These are phyloP conservation scores for Sylvia borin DNA, from an alignment of 2,797 vertebrate species.

Conservation along the genomic window DNA sequence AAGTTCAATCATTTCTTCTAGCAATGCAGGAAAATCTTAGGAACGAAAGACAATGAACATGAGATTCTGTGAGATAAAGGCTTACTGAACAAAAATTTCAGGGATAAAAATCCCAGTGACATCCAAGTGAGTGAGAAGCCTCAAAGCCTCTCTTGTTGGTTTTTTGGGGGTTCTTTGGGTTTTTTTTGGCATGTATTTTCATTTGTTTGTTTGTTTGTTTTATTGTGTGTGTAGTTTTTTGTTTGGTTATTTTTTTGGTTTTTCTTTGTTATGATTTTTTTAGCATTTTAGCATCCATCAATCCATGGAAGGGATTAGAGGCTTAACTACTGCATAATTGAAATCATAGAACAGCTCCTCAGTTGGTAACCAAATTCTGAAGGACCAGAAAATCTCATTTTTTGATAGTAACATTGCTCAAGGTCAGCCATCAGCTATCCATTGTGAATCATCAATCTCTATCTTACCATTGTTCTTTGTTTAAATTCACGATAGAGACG, in stretches of 20 bases:
- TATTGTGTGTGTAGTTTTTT: not conserved
- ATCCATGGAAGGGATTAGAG: not conserved
- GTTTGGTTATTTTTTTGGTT: rapidly evolving
- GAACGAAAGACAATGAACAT: not conserved
- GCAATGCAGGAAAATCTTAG: not conserved
- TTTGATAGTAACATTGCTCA: not conserved
- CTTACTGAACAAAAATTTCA: not conserved
- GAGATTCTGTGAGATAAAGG: not conserved
- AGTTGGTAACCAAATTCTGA: not conserved
- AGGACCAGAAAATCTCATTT: not conserved
- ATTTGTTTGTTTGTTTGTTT: not conserved
- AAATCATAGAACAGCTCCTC: not conserved
- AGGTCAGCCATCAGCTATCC: not conserved
- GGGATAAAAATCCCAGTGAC: not conserved
- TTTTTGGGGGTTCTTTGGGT: not conserved
- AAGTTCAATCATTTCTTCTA: not conserved
- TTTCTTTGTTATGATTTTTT: not conserved
- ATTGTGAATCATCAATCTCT: not conserved
- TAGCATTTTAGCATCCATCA: not conserved
- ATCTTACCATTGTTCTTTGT: not conserved
- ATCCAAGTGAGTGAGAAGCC: not conserved
- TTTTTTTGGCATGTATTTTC: rapidly evolving
- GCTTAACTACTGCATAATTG: not conserved
- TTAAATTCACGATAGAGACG: not conserved
- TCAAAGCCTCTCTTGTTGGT: not conserved